These are phyloP conservation scores for Sterna hirundo DNA, from an alignment of 2,113 vertebrate genomes.

Conservation along the genomic window DNA sequence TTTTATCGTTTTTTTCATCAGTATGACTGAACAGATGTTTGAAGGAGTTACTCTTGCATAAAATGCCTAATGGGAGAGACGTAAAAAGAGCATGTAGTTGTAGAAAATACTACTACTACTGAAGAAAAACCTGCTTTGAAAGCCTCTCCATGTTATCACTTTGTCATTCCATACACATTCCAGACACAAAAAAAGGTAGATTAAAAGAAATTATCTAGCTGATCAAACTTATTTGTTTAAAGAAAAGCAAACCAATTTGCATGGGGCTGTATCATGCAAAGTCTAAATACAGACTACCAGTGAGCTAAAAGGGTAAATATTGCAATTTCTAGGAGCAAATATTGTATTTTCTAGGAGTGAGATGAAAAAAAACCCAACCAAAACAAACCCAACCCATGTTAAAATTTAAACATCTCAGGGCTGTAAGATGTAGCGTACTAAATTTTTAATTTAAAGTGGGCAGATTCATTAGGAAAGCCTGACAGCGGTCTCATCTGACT, in stretches of 20 bases:
- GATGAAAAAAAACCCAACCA: neutral
- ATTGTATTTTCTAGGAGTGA: constrained; percentile 5
- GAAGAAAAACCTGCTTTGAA: neutral
- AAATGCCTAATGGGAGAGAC: neutral
- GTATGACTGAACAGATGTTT: neutral
- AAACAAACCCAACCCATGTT: neutral
- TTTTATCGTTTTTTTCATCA: neutral
- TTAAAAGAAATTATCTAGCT: neutral
- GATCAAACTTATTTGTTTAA: neutral
- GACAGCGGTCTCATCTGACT: constrained; percentile 9
- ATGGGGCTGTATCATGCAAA: neutral
- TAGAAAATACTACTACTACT: neutral
- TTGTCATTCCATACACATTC: neutral
- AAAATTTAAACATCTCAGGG: constrained; percentile 52
- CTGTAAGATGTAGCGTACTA: neutral
- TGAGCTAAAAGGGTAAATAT: constrained; percentile 7
- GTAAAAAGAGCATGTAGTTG: neutral
- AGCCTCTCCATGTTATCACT: neutral
- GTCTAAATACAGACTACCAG: neutral
- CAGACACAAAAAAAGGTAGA: neutral
- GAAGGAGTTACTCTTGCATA: neutral
- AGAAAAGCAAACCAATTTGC: neutral
- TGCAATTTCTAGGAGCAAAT: constrained; percentile 34
- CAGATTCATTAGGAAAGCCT: constrained; percentile 23
- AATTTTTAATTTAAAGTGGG: constrained; percentile 54